Percentiles rank a stretch among this genome's conserved stretches.
Conservation (phyloP, 2,113 vertebrate genomes). For the Catharus fuscescens region DNA sequence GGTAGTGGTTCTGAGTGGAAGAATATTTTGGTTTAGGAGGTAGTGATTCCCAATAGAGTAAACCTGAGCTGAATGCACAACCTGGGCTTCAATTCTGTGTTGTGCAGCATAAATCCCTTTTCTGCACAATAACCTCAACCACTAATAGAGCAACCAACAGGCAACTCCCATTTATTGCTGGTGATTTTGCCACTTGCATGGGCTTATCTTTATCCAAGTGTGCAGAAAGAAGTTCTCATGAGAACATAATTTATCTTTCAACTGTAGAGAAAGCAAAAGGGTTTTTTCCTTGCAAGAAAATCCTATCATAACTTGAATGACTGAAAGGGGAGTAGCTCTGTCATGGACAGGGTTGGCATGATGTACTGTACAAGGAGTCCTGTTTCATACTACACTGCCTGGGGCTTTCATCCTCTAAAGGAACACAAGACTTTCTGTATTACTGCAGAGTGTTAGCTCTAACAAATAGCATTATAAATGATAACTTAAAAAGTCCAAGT, state of each 20-base stretch:
- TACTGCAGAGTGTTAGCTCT: background rate
- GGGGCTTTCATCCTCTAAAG: background rate
- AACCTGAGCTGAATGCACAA: background rate
- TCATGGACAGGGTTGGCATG: rapidly evolving
- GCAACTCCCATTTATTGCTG: background rate
- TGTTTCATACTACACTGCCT: rapidly evolving
- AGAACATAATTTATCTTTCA: background rate
- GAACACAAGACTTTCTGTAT: background rate
- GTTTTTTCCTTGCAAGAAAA: background rate
- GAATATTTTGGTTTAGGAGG: background rate
- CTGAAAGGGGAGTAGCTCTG: background rate
- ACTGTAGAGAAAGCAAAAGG: background rate
- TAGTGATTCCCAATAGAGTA: background rate
- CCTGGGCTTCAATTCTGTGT: rapidly evolving
- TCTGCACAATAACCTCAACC: background rate
- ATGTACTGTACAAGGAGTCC: background rate
- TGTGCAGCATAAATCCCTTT: rapidly evolving
- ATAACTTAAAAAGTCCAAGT: background rate
- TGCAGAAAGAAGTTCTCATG: background rate
- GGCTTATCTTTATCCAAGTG: rapidly evolving
- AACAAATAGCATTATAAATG: background rate
- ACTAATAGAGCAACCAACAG: background rate
- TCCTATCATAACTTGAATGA: rapidly evolving
- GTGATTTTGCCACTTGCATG: rapidly evolving
- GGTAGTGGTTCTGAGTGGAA: background rate